phyloP scores from a whole-genome alignment of 2,113 vertebrate species.

The Cavia porcellus region DNA sequence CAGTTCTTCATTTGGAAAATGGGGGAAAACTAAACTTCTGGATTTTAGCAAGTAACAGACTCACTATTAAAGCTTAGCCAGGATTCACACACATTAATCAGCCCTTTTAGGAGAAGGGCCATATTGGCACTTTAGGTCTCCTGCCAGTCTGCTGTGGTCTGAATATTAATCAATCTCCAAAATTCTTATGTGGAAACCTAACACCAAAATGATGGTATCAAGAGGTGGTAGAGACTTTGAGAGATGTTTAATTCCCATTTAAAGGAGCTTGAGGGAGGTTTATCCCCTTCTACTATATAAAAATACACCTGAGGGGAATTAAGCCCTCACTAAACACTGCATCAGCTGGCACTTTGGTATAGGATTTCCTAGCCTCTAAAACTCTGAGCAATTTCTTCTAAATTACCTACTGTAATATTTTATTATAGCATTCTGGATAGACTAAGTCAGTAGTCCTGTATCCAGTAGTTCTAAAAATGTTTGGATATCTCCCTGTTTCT shows the following conservation, averaged over 20 bases:
- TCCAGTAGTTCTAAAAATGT: neutral
- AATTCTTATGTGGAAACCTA: neutral
- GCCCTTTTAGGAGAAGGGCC: neutral
- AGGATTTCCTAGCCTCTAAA: neutral
- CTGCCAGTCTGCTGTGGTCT: neutral
- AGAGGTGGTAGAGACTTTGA: neutral
- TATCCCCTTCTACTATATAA: neutral
- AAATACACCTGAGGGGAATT: neutral
- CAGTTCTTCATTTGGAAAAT: slow-evolving; percentile 20
- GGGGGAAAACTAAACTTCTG: neutral
- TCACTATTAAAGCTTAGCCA: neutral
- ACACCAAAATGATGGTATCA: neutral
- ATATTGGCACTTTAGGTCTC: neutral
- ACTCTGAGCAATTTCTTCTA: neutral
- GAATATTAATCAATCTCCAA: neutral
- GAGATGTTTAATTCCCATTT: neutral
- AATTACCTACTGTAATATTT: neutral
- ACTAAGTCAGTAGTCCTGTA: neutral
- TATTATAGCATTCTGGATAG: neutral
- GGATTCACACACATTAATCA: neutral
- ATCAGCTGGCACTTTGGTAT: neutral
- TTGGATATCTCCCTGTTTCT: neutral
- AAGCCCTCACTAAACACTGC: neutral
- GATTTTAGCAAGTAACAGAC: neutral
- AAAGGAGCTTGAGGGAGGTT: neutral